A percentile compares a stretch with the other conserved stretches of the same genome.
These are phyloP conservation scores for Colletes latitarsis DNA, from an alignment of 1,140 invertebrate species.

Conservation along the genomic window DNA sequence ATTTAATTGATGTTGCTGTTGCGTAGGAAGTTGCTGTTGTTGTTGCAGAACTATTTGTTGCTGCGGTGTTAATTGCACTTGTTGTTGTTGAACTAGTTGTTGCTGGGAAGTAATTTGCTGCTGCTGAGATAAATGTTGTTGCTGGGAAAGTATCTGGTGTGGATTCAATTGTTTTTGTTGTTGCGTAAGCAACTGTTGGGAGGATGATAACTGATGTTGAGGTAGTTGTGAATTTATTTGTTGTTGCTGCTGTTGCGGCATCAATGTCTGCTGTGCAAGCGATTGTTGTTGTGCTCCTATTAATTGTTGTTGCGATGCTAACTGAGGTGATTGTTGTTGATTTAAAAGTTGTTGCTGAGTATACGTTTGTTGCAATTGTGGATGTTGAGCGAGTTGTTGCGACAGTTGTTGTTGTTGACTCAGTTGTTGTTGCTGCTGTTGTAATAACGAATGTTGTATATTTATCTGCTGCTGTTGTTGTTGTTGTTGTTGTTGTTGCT, in stretches of 20 bases:
- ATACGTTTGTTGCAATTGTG: constrained; percentile 71
- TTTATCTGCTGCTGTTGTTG: constrained; percentile 66
- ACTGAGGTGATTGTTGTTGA: constrained; percentile 71
- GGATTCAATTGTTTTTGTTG: constrained; percentile 71
- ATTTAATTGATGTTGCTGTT: constrained; percentile 69
- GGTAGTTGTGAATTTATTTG: constrained; percentile 69
- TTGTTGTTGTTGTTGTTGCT: constrained; percentile 67
- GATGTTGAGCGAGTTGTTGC: constrained; percentile 71
- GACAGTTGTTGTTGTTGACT: constrained; percentile 72
- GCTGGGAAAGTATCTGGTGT: constrained; percentile 66
- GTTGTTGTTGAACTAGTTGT: constrained; percentile 64
- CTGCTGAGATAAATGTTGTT: constrained; percentile 74
- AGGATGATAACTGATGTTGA: constrained; percentile 69
- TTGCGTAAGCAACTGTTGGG: constrained; percentile 62
- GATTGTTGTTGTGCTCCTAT: constrained; percentile 64
- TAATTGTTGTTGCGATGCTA: constrained; percentile 62
- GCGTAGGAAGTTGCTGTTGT: constrained; percentile 58
- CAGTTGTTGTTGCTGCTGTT: constrained; percentile 73
- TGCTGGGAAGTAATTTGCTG: constrained; percentile 62
- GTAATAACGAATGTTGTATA: constrained; percentile 73
- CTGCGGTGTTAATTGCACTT: constrained; percentile 63
- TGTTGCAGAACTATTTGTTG: constrained; percentile 64
- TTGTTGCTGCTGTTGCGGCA: constrained; percentile 66
- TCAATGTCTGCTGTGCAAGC: constrained; percentile 52
- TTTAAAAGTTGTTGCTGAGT: constrained; percentile 76